Evolutionary conservation across 2,113 vertebrate genomes (phyloP).

Genomic region (Apaloderma vittatum): DNA sequence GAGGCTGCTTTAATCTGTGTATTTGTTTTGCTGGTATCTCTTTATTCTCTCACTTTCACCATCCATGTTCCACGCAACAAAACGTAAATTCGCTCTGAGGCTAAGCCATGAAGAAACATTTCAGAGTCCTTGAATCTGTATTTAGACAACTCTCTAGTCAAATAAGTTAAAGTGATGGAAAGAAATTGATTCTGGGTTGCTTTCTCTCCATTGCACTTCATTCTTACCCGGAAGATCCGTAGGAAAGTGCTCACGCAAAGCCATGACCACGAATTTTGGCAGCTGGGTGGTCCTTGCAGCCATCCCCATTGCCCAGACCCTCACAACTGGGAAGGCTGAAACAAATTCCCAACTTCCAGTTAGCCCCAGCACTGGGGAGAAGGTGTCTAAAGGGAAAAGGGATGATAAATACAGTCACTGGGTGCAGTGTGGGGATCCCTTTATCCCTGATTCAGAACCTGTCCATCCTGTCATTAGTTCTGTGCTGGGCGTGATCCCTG

Average conservation of each 20-base stretch:
- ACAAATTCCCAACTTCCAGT: not conserved
- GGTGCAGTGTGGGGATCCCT: fast-evolving
- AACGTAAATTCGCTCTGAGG: slow-evolving; percentile 16
- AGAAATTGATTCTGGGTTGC: not conserved
- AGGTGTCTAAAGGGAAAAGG: not conserved
- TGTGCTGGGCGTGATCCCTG: fast-evolving
- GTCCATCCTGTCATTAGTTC: fast-evolving
- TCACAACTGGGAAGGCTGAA: not conserved
- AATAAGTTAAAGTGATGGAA: not conserved
- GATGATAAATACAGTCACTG: fast-evolving
- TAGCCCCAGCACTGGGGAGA: not conserved
- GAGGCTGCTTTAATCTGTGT: not conserved
- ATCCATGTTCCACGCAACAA: not conserved
- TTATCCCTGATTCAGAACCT: not conserved
- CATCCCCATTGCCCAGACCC: not conserved
- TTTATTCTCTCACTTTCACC: not conserved
- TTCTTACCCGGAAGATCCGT: not conserved
- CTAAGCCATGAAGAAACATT: not conserved
- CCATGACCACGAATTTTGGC: fast-evolving
- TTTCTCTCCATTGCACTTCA: not conserved
- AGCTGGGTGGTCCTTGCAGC: not conserved
- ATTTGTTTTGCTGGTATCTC: slow-evolving; percentile 1
- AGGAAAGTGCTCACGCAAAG: not conserved
- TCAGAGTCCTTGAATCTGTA: not conserved
- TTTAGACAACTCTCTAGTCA: not conserved